Evolutionary conservation across 2,888 invertebrate genomes (phyloP).

Genomic region (Sclerodermus sp.): DNA sequence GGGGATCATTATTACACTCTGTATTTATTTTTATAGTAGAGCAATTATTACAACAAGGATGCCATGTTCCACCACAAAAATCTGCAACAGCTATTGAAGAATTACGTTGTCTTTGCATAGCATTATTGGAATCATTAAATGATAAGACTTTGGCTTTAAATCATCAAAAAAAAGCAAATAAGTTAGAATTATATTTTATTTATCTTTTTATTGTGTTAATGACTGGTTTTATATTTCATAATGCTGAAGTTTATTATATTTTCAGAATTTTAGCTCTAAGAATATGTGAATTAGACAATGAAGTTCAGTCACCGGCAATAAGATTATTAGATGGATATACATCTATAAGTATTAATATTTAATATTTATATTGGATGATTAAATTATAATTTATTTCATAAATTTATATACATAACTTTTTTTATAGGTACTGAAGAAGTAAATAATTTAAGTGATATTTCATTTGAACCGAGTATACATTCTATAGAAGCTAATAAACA

Average conservation of each 20-base stretch:
- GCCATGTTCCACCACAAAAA: constrained; percentile 61
- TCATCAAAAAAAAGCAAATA: constrained; percentile 84
- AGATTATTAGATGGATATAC: constrained; percentile 68
- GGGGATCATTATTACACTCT: too few species aligned
- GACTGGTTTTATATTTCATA: not conserved
- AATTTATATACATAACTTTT: too few species aligned
- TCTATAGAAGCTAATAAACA: constrained; percentile 18
- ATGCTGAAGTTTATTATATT: constrained; percentile 17
- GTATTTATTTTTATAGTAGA: too few species aligned
- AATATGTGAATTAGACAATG: constrained; percentile 80
- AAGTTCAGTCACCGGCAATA: constrained; percentile 71
- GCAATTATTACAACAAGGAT: constrained; percentile 71
- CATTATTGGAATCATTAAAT: constrained; percentile 79
- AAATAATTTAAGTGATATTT: constrained; percentile 11
- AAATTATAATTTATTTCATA: too few species aligned
- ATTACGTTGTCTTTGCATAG: constrained; percentile 75
- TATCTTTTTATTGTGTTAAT: too few species aligned
- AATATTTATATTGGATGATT: too few species aligned
- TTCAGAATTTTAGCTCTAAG: constrained; percentile 77
- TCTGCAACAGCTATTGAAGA: constrained; percentile 73
- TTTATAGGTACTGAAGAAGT: constrained; percentile 20
- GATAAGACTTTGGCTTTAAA: constrained; percentile 82
- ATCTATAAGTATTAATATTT: constrained; percentile 60
- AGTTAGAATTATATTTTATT: constrained; percentile 26
- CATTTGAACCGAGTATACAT: constrained; percentile 6